These are phyloP conservation scores for Leptinotarsa juncta DNA, from an alignment of 2,888 invertebrate species.

Conservation along the genomic window DNA sequence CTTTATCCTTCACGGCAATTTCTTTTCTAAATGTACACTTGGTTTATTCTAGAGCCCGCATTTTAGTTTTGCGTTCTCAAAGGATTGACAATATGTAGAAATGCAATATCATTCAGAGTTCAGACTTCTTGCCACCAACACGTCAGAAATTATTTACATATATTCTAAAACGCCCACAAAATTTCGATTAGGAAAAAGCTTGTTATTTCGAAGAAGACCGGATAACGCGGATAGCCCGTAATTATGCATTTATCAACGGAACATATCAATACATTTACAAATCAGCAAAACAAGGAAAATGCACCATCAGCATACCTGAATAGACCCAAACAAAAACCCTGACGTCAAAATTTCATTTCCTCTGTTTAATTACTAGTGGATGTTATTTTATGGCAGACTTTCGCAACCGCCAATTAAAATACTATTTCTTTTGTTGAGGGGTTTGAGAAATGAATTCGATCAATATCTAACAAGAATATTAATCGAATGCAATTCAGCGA, in stretches of 20 bases:
- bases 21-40: too few relatives aligned
- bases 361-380: not conserved
- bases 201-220: slow-evolving; percentile 6
- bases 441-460: slow-evolving; percentile 2
- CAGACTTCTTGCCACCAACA: not conserved
- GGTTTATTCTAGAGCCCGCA: too few relatives aligned
- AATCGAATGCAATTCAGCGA: not conserved
- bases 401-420: slow-evolving; percentile 11
- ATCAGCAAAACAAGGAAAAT: slow-evolving; percentile 14
- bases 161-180: slow-evolving; percentile 4
- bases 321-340: not conserved
- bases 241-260: slow-evolving; percentile 10
- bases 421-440: slow-evolving; percentile 12
- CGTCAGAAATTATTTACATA: not conserved
- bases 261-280: slow-evolving; percentile 11
- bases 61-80: too few relatives aligned
- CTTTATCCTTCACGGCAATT: too few relatives aligned
- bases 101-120: too few relatives aligned
- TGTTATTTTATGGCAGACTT: slow-evolving; percentile 7
- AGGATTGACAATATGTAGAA: too few relatives aligned
- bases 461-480: not conserved
- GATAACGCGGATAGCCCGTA: slow-evolving; percentile 10
- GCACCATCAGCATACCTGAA: slow-evolving; percentile 18
- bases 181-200: slow-evolving; percentile 1
- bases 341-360: slow-evolving; percentile 12